A percentile compares a stretch with the other conserved stretches of the same genome.
Conservation (phyloP, 2,888 invertebrate genomes). For the Sphaerophoria rueppellii region DNA sequence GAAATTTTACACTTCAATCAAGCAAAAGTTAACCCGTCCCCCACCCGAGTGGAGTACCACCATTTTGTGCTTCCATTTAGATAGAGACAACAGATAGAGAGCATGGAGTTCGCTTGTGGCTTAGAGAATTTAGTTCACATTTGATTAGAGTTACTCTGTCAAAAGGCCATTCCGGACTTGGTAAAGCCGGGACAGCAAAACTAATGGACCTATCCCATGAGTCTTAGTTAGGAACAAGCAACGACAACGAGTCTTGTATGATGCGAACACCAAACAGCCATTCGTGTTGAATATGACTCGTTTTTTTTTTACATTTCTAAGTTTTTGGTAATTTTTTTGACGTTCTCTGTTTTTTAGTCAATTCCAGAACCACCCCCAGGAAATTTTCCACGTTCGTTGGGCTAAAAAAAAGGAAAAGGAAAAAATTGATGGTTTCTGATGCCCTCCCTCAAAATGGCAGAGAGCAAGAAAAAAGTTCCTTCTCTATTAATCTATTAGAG, state of each 20-base stretch:
- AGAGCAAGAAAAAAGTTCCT: constrained; percentile 34
- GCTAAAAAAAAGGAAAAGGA: constrained; percentile 45
- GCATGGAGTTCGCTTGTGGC: constrained; percentile 31
- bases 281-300: constrained; percentile 13
- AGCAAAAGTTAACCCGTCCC: constrained; percentile 48
- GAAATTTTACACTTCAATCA: constrained; percentile 68
- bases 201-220: constrained; percentile 53
- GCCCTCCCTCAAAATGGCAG: constrained; percentile 5
- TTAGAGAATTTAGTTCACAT: constrained; percentile 54
- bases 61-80: not conserved
- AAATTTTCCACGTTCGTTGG: constrained; percentile 62
- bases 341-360: constrained; percentile 13
- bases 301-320: constrained; percentile 24
- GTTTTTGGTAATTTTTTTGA: constrained; percentile 61
- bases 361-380: constrained; percentile 31
- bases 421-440: not conserved
- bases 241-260: not conserved
- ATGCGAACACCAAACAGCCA: not conserved
- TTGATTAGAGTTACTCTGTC: constrained; percentile 68
- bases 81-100: constrained; percentile 8
- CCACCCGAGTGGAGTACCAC: not conserved
- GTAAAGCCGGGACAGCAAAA: constrained; percentile 66
- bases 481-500: constrained; percentile 64
- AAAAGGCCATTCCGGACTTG: constrained; percentile 62
- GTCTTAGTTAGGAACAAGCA: not conserved